Percentiles rank a stretch among this genome's conserved stretches.
These are phyloP conservation scores for Rhyacophila brunnea DNA, from an alignment of 1,140 invertebrate genomes.

Conservation along the genomic window DNA sequence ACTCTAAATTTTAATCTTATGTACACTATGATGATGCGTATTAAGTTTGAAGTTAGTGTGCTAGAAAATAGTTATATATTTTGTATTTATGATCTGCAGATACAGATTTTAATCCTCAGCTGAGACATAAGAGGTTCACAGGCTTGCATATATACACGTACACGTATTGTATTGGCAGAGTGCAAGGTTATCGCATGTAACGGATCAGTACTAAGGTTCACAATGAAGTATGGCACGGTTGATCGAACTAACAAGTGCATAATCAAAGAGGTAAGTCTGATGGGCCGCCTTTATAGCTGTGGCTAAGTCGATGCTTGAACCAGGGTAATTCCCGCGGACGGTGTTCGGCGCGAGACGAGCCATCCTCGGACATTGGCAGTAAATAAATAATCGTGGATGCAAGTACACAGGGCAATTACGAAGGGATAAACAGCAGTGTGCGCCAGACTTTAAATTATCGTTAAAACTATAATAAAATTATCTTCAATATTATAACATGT, in stretches of 20 bases:
- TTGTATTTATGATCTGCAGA: no score
- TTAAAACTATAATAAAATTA: no score
- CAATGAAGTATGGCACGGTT: conserved; percentile 17
- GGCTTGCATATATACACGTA: not conserved
- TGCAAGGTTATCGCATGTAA: conserved; percentile 31
- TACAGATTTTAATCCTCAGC: no score
- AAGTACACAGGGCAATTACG: no score
- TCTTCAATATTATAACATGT: no score
- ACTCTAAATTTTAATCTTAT: no score
- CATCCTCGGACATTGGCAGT: not conserved
- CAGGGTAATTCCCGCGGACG: not conserved
- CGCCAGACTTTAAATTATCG: no score
- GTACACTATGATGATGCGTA: no score
- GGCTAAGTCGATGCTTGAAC: not conserved
- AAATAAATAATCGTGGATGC: not conserved
- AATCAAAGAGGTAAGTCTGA: conserved; percentile 19
- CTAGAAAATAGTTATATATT: no score
- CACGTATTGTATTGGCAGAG: not conserved
- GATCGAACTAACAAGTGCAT: conserved; percentile 27
- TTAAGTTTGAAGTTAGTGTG: no score
- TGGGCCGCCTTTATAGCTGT: not conserved
- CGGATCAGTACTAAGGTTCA: conserved; percentile 26
- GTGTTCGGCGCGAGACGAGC: not conserved
- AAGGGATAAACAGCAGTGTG: no score
- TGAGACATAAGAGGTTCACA: no score